A percentile compares a stretch with the other conserved stretches of the same genome.
These are phyloP conservation scores for Acanthoscelides obtectus DNA, from an alignment of 2,888 invertebrate species.

Conservation along the genomic window DNA sequence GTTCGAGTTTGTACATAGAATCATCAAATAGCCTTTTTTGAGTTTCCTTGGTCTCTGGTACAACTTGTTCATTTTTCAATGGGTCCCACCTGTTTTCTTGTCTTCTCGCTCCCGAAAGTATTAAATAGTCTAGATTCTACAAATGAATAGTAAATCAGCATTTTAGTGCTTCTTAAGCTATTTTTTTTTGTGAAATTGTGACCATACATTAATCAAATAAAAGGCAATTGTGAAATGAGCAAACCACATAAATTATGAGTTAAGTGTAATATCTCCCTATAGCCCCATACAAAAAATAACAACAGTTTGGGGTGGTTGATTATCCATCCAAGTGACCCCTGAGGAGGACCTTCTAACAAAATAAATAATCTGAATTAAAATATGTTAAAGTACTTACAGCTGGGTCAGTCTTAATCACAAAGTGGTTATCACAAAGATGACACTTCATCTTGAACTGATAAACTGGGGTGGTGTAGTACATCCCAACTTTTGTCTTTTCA, in stretches of 20 bases:
- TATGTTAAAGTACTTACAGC: constrained; percentile 65
- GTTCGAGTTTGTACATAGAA: constrained; percentile 97
- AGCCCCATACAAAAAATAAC: too few species aligned
- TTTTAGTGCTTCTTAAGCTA: too few species aligned
- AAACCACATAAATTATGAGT: too few species aligned
- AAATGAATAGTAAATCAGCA: constrained; percentile 9
- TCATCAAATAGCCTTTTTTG: constrained; percentile 88
- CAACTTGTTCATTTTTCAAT: constrained; percentile 87
- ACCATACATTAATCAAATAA: too few species aligned
- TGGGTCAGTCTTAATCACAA: constrained; percentile 98
- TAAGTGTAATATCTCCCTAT: too few species aligned
- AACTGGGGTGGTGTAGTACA: constrained; percentile 97
- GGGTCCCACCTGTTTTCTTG: constrained; percentile 99
- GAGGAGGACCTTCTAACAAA: too few species aligned
- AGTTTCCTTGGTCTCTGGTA: constrained; percentile 86
- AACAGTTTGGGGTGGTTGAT: too few species aligned
- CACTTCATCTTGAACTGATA: constrained; percentile 99
- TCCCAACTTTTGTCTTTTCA: constrained; percentile 89
- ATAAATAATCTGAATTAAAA: too few species aligned
- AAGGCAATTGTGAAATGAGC: too few species aligned
- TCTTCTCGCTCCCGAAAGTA: constrained; percentile 88
- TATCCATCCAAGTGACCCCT: too few species aligned
- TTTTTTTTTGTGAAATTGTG: too few species aligned
- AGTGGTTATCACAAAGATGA: constrained; percentile 94
- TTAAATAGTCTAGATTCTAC: constrained; percentile 94